Percentiles rank a stretch among this genome's conserved stretches.
phyloP scores from a whole-genome alignment of 2,113 vertebrate species.

The Chloroceryle aenea region DNA sequence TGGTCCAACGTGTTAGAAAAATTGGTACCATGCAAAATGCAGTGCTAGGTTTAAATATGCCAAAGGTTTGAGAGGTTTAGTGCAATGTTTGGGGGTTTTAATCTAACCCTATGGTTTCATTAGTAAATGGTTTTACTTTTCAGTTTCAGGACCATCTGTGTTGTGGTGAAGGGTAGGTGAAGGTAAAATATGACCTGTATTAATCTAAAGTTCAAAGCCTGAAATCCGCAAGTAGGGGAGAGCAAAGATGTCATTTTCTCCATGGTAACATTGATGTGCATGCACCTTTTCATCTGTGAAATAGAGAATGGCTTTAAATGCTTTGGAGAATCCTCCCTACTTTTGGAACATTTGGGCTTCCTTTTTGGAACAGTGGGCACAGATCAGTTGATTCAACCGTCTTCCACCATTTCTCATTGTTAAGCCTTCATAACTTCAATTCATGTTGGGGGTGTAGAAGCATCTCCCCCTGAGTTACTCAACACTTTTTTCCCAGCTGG shows the following conservation, averaged over 20 bases:
- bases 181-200: slow-evolving; percentile 38
- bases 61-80: not conserved
- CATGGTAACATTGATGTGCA: slow-evolving; percentile 35
- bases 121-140: slow-evolving; percentile 29
- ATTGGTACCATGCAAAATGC: not conserved
- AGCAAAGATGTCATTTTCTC: slow-evolving; percentile 25
- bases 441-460: not conserved
- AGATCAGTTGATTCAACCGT: slow-evolving; percentile 4
- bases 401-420: slow-evolving; percentile 29
- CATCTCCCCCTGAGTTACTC: slow-evolving; percentile 23
- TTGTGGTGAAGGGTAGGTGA: slow-evolving; percentile 23
- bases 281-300: slow-evolving; percentile 33
- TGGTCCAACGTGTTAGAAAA: not conserved
- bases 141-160: slow-evolving; percentile 5
- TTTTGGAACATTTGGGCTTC: slow-evolving; percentile 41
- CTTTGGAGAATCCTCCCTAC: slow-evolving; percentile 45
- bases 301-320: slow-evolving; percentile 12
- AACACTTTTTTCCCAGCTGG: slow-evolving; percentile 27
- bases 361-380: slow-evolving; percentile 18
- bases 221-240: not conserved
- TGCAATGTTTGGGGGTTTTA: slow-evolving; percentile 26
- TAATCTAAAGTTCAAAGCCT: slow-evolving; percentile 54
- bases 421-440: slow-evolving; percentile 40
- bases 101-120: slow-evolving; percentile 31
- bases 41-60: not conserved